Conservation (phyloP, 2,797 vertebrate genomes). For the Avahi laniger region DNA sequence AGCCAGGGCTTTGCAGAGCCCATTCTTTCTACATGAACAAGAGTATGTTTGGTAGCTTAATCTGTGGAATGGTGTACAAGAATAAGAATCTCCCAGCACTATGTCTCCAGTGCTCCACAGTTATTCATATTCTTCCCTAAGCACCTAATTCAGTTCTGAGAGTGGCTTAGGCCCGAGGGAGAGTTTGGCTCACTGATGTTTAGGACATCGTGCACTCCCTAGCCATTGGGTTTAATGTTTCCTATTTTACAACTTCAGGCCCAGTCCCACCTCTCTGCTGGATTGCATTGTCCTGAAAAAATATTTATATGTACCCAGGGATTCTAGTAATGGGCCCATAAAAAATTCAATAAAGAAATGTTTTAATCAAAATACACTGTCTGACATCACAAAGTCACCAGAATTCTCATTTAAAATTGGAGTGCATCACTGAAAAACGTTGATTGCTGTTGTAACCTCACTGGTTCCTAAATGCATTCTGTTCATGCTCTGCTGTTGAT, state of each 20-base stretch:
- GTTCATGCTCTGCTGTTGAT: slow-evolving; percentile 67
- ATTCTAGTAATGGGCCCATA: slow-evolving; percentile 69
- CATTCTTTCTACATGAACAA: not conserved
- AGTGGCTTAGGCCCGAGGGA: slow-evolving; percentile 19
- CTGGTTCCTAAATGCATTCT: slow-evolving; percentile 71
- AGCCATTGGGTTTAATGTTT: slow-evolving; percentile 53
- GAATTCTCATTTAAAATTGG: slow-evolving; percentile 77
- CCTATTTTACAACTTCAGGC: slow-evolving; percentile 56
- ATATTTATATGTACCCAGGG: slow-evolving; percentile 67
- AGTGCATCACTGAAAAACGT: slow-evolving; percentile 61
- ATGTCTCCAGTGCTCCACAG: not conserved
- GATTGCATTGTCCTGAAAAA: slow-evolving; percentile 63
- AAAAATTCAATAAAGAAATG: slow-evolving; percentile 76
- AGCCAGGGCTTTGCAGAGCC: not conserved
- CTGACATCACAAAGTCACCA: slow-evolving; percentile 71
- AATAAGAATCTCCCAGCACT: not conserved
- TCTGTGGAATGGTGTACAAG: not conserved
- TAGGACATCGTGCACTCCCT: slow-evolving; percentile 35
- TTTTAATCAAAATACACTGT: slow-evolving; percentile 69
- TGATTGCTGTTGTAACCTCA: slow-evolving; percentile 74
- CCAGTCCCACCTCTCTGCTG: slow-evolving; percentile 49
- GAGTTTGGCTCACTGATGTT: not conserved
- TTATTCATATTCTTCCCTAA: slow-evolving; percentile 24
- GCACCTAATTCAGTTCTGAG: slow-evolving; percentile 39
- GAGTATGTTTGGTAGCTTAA: not conserved